A percentile compares a stretch with the other conserved stretches of the same genome.
Evolutionary conservation across 2,113 vertebrate genomes (phyloP).

Genomic region (Bambusicola thoracicus): DNA sequence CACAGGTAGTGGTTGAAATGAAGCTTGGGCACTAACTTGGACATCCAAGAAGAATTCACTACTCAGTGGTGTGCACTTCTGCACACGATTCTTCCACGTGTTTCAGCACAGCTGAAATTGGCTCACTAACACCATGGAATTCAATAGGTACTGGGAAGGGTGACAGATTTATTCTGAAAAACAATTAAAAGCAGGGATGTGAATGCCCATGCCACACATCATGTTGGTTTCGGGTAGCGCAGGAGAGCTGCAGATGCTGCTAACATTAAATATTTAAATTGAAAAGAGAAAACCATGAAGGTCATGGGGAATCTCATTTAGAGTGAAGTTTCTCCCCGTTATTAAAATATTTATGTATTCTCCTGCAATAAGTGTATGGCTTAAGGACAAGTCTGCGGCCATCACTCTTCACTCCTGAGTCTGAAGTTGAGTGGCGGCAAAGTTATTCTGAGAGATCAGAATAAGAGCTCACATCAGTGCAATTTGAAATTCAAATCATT

Average conservation of each 20-base stretch:
- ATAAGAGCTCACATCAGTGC: background rate
- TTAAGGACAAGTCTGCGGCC: background rate
- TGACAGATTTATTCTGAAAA: background rate
- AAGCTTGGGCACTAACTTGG: background rate
- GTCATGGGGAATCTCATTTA: background rate
- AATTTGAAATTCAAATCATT: background rate
- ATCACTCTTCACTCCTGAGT: background rate
- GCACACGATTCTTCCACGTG: background rate
- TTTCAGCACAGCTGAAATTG: background rate
- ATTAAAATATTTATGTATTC: background rate
- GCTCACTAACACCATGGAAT: too few relatives aligned
- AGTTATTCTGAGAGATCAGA: background rate
- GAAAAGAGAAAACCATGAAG: background rate
- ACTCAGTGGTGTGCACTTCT: background rate
- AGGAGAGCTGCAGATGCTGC: background rate
- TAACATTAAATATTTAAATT: background rate
- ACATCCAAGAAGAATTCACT: background rate
- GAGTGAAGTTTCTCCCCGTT: background rate
- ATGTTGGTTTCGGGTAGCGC: background rate
- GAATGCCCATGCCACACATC: background rate
- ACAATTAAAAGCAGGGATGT: background rate
- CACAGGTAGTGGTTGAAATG: rapidly evolving
- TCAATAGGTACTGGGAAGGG: background rate
- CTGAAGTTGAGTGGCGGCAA: background rate
- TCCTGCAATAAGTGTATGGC: background rate